A percentile compares a stretch with the other conserved stretches of the same genome.
Conservation (phyloP, 1,140 invertebrate species). For the Aphelenchoides besseyi region DNA sequence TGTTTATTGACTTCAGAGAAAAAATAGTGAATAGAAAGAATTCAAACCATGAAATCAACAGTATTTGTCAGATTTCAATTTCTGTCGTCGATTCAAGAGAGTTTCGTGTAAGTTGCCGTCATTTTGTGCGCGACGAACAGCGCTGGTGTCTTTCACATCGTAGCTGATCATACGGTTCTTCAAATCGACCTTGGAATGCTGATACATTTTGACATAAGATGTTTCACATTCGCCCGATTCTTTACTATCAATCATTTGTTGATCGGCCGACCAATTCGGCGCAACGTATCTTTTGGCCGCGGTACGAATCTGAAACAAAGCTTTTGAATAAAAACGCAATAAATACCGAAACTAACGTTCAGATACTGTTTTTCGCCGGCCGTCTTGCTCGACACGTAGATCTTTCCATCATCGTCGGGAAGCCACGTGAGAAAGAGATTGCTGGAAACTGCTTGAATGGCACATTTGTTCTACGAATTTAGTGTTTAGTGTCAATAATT, state of each 20-base stretch:
- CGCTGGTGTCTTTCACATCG: slow-evolving; percentile 38
- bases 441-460: slow-evolving; percentile 40
- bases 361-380: slow-evolving; percentile 27
- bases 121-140: slow-evolving; percentile 35
- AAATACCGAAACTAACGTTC: slow-evolving; percentile 31
- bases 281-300: slow-evolving; percentile 34
- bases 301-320: slow-evolving; percentile 45
- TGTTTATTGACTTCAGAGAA: slow-evolving; percentile 5
- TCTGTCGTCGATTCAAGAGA: slow-evolving; percentile 41
- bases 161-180: slow-evolving; percentile 42
- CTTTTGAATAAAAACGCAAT: slow-evolving; percentile 4
- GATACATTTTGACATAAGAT: slow-evolving; percentile 51
- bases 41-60: slow-evolving; percentile 18
- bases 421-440: slow-evolving; percentile 39
- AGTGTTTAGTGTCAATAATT: neutral
- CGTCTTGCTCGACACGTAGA: slow-evolving; percentile 38
- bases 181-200: slow-evolving; percentile 44
- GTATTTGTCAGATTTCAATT: slow-evolving; percentile 50
- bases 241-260: slow-evolving; percentile 13
- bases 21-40: neutral
- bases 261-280: slow-evolving; percentile 38
- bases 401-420: slow-evolving; percentile 33
- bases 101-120: slow-evolving; percentile 48
- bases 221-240: slow-evolving; percentile 46
- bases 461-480: slow-evolving; percentile 15